Percentiles rank a stretch among this genome's conserved stretches.
These are phyloP conservation scores for Pollicipes pollicipes DNA, from an alignment of 1,140 invertebrate genomes.

Conservation along the genomic window DNA sequence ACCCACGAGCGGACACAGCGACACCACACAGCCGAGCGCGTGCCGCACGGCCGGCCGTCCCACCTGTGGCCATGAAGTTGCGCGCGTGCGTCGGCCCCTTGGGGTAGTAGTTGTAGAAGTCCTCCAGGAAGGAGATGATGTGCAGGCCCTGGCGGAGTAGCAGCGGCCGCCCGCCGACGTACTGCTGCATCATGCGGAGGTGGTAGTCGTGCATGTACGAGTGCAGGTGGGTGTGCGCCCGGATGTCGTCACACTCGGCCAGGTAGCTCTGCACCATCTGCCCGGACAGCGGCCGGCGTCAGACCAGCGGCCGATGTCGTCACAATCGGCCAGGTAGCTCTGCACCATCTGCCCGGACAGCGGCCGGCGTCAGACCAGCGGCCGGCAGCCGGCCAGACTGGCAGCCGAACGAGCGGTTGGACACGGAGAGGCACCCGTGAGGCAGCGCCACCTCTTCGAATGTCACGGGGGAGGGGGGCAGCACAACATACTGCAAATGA, in stretches of 20 bases:
- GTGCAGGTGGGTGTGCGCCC: conserved; percentile 50
- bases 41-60: too few relatives aligned
- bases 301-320: too few relatives aligned
- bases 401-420: too few relatives aligned
- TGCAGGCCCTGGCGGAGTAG: conserved; percentile 50
- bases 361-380: too few relatives aligned
- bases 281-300: too few relatives aligned
- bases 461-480: too few relatives aligned
- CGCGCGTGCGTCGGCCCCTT: conserved; percentile 64
- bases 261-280: conserved; percentile 36
- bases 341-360: conserved; percentile 15
- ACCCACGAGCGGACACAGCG: too few relatives aligned
- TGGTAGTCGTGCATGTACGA: conserved; percentile 80
- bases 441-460: too few relatives aligned
- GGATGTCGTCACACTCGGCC: conserved; percentile 54
- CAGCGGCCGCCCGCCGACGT: conserved; percentile 42
- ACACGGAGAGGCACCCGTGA: too few relatives aligned
- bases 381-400: too few relatives aligned
- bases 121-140: conserved; percentile 54
- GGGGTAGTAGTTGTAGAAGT: conserved; percentile 67
- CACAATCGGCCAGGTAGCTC: conserved; percentile 56
- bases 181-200: conserved; percentile 49
- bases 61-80: conserved; percentile 50
- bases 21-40: too few relatives aligned
- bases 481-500: too few relatives aligned